A percentile compares a stretch with the other conserved stretches of the same genome.
phyloP scores from a whole-genome alignment of 2,113 vertebrate genomes.

The Chrysemys picta region DNA sequence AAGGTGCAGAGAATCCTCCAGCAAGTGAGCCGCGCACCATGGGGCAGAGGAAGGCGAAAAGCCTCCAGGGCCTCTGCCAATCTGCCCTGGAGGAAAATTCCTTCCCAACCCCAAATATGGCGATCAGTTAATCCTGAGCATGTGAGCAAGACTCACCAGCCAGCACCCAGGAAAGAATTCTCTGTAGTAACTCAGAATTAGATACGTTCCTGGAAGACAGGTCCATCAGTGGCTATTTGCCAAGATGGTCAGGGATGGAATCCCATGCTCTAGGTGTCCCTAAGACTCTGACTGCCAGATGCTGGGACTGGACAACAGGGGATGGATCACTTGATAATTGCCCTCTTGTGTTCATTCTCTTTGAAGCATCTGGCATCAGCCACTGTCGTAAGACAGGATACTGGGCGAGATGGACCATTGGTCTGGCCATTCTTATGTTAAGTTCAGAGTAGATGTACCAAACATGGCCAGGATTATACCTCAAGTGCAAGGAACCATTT shows the following conservation, averaged over 20 bases:
- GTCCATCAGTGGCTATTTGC: neutral
- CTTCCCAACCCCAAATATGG: no score
- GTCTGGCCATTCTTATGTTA: neutral
- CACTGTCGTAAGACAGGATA: neutral
- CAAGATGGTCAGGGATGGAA: neutral
- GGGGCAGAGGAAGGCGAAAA: no score
- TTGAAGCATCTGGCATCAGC: neutral
- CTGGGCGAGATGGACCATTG: neutral
- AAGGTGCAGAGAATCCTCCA: no score
- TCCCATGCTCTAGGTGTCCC: neutral
- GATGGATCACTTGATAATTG: neutral
- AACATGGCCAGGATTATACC: neutral
- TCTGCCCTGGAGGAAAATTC: no score
- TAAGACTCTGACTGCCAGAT: neutral
- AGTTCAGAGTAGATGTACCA: neutral
- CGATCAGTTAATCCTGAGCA: no score
- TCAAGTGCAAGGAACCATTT: neutral
- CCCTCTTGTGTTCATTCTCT: neutral
- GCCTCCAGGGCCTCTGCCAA: no score
- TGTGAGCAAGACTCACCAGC: no score
- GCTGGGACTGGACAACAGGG: neutral
- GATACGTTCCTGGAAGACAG: neutral
- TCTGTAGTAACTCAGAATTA: neutral
- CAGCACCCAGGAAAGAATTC: no score
- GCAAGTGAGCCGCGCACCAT: no score